These are phyloP conservation scores for Dysmachus trigonus DNA, from an alignment of 2,888 invertebrate genomes.

Conservation along the genomic window DNA sequence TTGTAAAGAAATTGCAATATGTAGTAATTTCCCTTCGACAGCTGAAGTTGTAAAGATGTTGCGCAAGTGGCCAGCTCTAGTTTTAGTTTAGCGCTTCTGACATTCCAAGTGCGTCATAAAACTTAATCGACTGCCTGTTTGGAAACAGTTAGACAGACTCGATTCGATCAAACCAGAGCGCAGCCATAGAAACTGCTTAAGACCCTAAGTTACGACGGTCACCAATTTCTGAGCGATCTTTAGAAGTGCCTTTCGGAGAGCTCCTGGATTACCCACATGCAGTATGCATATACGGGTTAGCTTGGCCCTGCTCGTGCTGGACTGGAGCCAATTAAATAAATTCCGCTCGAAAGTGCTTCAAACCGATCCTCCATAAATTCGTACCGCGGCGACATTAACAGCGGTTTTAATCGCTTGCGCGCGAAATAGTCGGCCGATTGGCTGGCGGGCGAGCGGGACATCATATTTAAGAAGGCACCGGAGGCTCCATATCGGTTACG, in stretches of 20 bases:
- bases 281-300: background rate
- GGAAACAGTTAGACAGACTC: background rate
- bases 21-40: background rate
- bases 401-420: constrained; percentile 8
- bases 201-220: background rate
- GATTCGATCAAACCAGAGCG: background rate
- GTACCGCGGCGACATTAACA: background rate
- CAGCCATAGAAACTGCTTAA: background rate
- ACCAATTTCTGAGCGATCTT: background rate
- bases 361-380: background rate
- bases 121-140: background rate
- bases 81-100: background rate
- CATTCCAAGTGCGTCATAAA: background rate
- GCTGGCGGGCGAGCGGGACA: constrained; percentile 11
- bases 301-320: background rate
- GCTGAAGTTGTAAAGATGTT: background rate
- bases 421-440: background rate
- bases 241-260: background rate
- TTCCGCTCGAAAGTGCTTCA: background rate
- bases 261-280: background rate
- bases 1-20: background rate
- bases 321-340: background rate
- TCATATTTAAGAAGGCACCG: constrained; percentile 16
- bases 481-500: constrained; percentile 23
- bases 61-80: background rate